phyloP scores from a whole-genome alignment of 2,113 vertebrate genomes.

The Peromyscus californicus region DNA sequence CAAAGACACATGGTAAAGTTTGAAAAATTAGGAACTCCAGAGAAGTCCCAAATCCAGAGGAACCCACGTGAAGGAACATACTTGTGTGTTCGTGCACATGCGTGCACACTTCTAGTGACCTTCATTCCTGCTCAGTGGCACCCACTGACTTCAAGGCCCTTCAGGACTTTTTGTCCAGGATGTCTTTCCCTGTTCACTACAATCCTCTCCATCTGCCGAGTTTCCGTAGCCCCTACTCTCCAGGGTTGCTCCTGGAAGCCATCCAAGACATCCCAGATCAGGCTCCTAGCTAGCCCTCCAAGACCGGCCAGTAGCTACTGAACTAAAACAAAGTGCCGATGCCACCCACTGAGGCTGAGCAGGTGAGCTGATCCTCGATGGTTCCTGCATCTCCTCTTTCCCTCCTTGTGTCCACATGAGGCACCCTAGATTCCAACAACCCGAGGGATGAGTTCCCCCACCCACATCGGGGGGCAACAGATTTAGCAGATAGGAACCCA shows the following conservation, averaged over 20 bases:
- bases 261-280: neutral
- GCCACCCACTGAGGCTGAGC: neutral
- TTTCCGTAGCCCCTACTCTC: neutral
- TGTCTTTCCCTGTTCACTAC: neutral
- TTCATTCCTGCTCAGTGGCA: neutral
- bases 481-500: neutral
- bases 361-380: neutral
- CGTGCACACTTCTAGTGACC: neutral
- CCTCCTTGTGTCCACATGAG: neutral
- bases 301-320: neutral
- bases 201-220: neutral
- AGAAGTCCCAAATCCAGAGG: neutral
- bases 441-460: neutral
- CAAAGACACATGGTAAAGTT: neutral
- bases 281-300: neutral
- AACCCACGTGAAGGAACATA: neutral
- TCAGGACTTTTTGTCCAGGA: neutral
- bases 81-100: neutral
- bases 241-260: neutral
- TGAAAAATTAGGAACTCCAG: constrained; percentile 33
- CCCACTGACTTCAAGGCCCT: neutral
- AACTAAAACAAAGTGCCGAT: neutral
- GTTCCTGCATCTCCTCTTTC: neutral
- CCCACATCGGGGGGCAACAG: neutral
- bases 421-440: neutral